Conservation (phyloP, 2,888 invertebrate species). For the Diarsia dahlii region DNA sequence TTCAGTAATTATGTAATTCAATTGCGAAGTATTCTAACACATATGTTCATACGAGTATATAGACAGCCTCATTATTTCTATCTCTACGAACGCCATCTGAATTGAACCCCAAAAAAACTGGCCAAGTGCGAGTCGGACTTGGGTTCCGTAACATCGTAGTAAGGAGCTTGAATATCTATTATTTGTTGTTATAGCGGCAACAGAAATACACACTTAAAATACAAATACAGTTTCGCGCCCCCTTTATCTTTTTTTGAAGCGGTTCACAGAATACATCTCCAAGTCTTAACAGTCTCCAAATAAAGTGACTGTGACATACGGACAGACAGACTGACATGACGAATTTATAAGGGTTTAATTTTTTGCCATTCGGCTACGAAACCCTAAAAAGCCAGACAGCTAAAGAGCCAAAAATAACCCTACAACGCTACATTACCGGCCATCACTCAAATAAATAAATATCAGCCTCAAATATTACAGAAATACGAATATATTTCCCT, state of each 20-base stretch:
- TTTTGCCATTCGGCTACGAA: neutral
- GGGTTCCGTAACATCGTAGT: too few relatives aligned
- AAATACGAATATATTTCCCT: conserved; percentile 11
- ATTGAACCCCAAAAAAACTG: neutral
- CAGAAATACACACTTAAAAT: too few relatives aligned
- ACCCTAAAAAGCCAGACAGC: neutral
- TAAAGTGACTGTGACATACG: too few relatives aligned
- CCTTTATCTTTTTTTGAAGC: too few relatives aligned
- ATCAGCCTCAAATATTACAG: conserved; percentile 4
- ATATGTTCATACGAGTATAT: neutral
- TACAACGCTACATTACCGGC: neutral
- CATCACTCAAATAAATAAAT: conserved; percentile 27
- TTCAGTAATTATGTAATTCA: neutral
- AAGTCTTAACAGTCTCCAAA: too few relatives aligned
- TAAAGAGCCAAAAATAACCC: neutral
- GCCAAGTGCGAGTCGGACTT: too few relatives aligned
- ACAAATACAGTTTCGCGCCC: too few relatives aligned
- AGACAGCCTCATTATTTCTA: neutral
- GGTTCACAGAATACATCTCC: too few relatives aligned
- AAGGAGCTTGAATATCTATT: too few relatives aligned
- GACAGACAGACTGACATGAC: too few relatives aligned
- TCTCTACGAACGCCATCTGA: neutral
- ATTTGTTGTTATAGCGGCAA: too few relatives aligned
- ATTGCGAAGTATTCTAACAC: neutral
- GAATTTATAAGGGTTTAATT: too few relatives aligned